Evolutionary conservation across 2,113 vertebrate species (phyloP).

Genomic region (Hypocryptadius cinnamomeus): DNA sequence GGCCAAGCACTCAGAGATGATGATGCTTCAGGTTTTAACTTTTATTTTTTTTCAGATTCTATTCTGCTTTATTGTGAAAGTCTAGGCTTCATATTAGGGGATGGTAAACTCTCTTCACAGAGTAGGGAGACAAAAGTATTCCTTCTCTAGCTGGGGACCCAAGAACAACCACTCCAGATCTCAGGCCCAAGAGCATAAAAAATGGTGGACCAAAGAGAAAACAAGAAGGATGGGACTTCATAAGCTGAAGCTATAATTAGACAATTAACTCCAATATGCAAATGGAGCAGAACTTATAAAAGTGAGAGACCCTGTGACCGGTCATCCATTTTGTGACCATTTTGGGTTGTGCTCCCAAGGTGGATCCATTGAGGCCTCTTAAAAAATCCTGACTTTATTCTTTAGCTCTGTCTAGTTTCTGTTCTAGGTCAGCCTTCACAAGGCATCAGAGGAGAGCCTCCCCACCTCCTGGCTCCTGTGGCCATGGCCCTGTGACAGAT

Average conservation of each 20-base stretch:
- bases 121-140: background rate
- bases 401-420: background rate
- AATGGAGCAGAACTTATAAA: background rate
- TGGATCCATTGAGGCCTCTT: background rate
- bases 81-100: background rate
- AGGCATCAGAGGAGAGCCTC: background rate
- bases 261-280: background rate
- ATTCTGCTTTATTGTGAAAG: background rate
- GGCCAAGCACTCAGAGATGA: fast-evolving
- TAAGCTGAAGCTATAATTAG: background rate
- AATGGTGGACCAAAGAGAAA: background rate
- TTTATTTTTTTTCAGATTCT: background rate
- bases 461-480: background rate
- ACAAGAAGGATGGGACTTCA: background rate
- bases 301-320: fast-evolving
- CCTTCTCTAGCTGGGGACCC: background rate
- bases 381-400: background rate
- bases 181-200: background rate
- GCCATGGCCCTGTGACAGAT: background rate
- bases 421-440: background rate
- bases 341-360: background rate
- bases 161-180: background rate
- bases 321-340: background rate
- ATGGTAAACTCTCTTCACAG: background rate
- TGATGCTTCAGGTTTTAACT: background rate